Conservation (phyloP, 2,113 vertebrate genomes). For the Propithecus coquereli region DNA sequence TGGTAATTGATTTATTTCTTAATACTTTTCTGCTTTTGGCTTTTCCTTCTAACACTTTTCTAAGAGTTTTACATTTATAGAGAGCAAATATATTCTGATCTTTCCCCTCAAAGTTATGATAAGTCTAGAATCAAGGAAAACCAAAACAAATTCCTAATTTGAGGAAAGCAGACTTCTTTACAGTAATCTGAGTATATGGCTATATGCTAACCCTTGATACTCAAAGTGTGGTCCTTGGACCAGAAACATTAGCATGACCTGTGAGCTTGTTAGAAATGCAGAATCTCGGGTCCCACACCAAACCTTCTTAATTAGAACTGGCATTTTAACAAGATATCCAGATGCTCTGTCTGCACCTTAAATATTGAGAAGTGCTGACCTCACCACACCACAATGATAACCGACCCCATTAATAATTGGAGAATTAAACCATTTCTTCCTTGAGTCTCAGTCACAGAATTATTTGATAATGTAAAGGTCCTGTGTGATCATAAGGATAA, state of each 20-base stretch:
- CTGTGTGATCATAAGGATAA: neutral
- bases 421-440: neutral
- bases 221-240: neutral
- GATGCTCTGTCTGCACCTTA: neutral
- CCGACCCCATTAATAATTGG: neutral
- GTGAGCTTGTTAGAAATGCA: neutral
- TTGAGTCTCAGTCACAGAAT: neutral
- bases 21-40: neutral
- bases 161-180: neutral
- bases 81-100: constrained; percentile 13
- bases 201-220: neutral
- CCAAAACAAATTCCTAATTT: neutral
- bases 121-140: neutral
- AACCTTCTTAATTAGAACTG: neutral
- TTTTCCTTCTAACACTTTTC: constrained; percentile 11
- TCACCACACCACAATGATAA: neutral
- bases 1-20: constrained; percentile 31
- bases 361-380: neutral
- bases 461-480: neutral
- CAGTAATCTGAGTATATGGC: neutral
- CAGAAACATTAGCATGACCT: too few species aligned
- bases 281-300: rapidly evolving
- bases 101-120: neutral
- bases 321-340: neutral
- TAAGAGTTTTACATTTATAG: neutral